phyloP scores from a whole-genome alignment of 2,888 invertebrate genomes.

The Fissipunctia ypsillon region DNA sequence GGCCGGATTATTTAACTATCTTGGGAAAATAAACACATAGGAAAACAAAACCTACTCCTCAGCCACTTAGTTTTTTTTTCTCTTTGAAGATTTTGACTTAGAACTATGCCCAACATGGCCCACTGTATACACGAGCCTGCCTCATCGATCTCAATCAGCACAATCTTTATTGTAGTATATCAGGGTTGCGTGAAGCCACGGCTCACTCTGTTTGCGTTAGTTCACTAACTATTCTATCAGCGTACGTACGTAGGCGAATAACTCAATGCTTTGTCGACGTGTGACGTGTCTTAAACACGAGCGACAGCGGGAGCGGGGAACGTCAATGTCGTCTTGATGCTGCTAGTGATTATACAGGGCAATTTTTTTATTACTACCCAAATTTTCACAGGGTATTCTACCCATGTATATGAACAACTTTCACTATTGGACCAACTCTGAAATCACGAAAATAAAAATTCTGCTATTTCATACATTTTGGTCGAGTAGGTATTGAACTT shows the following conservation, averaged over 20 bases:
- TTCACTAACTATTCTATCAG: slow-evolving; percentile 74
- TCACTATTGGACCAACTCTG: too few relatives aligned
- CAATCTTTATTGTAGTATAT: slow-evolving; percentile 43
- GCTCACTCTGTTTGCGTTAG: slow-evolving; percentile 65
- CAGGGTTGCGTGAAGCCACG: slow-evolving; percentile 63
- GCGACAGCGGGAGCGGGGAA: slow-evolving; percentile 27
- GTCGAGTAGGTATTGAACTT: too few relatives aligned
- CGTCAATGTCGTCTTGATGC: background rate
- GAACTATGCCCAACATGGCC: slow-evolving; percentile 7
- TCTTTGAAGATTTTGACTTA: background rate
- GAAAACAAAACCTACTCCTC: background rate
- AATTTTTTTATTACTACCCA: too few relatives aligned
- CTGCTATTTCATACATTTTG: too few relatives aligned
- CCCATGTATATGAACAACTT: too few relatives aligned
- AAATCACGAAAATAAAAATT: too few relatives aligned
- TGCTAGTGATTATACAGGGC: background rate
- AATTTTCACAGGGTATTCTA: too few relatives aligned
- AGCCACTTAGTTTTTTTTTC: background rate
- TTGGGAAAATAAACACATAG: background rate
- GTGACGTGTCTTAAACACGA: slow-evolving; percentile 22
- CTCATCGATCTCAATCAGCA: slow-evolving; percentile 48
- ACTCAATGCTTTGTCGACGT: slow-evolving; percentile 71
- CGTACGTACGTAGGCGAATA: slow-evolving; percentile 73
- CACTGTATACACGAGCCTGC: slow-evolving; percentile 1
- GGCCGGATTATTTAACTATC: too few relatives aligned